Conservation (phyloP, 2,797 vertebrate species). For the Premnoplex brunnescens region DNA sequence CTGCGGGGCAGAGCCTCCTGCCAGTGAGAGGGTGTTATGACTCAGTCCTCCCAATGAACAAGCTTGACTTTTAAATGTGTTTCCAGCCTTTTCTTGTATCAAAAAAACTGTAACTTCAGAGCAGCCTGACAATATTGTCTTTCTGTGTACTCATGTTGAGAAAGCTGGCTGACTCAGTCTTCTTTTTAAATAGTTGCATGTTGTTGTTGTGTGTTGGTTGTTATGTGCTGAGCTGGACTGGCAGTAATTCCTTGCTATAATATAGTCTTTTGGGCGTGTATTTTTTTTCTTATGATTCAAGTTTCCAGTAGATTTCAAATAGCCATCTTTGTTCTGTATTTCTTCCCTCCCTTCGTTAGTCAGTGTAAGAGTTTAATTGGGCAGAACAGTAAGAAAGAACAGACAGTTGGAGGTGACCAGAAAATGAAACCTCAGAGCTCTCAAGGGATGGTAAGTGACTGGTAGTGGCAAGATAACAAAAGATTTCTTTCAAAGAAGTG, state of each 20-base stretch:
- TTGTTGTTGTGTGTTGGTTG: not conserved
- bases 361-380: not conserved
- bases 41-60: not conserved
- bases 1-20: not conserved
- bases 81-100: not conserved
- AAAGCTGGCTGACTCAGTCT: slow-evolving; percentile 10
- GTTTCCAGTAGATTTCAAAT: slow-evolving; percentile 22
- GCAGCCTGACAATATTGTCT: not conserved
- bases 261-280: not conserved
- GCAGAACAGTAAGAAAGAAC: not conserved
- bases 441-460: slow-evolving; percentile 19
- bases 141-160: not conserved
- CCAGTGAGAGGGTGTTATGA: not conserved
- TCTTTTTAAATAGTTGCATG: not conserved
- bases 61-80: not conserved
- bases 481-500: slow-evolving; percentile 30
- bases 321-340: slow-evolving; percentile 24
- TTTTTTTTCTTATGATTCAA: slow-evolving; percentile 10
- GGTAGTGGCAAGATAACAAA: slow-evolving; percentile 21
- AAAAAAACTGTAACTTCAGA: not conserved
- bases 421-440: slow-evolving; percentile 12
- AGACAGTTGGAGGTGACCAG: slow-evolving; percentile 22
- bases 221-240: not conserved
- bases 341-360: not conserved
- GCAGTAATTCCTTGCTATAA: not conserved